Base-by-base conservation (phyloP, 2,797 vertebrate genomes). In the Melanotaenia maccullochi region DNA sequence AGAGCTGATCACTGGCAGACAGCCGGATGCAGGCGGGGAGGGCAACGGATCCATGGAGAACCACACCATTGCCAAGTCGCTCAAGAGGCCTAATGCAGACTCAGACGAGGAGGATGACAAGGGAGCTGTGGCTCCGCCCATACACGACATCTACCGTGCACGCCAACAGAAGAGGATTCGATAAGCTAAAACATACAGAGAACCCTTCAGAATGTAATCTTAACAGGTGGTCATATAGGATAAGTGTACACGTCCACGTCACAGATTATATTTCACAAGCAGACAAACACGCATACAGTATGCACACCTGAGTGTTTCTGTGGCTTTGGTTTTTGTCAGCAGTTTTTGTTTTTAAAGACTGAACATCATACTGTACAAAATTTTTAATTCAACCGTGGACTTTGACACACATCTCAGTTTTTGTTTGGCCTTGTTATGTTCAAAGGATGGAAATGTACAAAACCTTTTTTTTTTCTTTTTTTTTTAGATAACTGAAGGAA, bases 71-170 rank as follows among this genome's bases (percentile, higher is more conserved):
- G 90, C 95, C 83, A 99, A 99, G 93, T 89, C 97, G 25, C 94
- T 97, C n/a, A 99, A 99, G 90, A 97, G 98, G 93, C 94, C 97
- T 71, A 97, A 98, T 0, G 97, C 98, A 12, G 98, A 99, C 78
- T 99, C 98, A 0, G 98, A 99, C 0, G 98, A 99, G 3, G 98
- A 99, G 0, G 98, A 99, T 65, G 97, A 99, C 84, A 99, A 99
- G 91, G 97, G 97, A 33, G 95, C 97, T 0, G 94, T 98, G 4
- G 98, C 98, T 22, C 98, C 97, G 1, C 98, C 98, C 0, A 95
- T 99, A 71, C 97, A 99, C 1, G 98, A 99, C 93, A 99, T 99
- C 87, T 99, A 99, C 93, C 96, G 98, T 65, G 94, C 98, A 0
- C 95, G 98, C 42, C 98, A 99, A 86, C 98, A 99, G 92, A 99